Percentiles rank a stretch among this genome's conserved stretches.
phyloP scores from a whole-genome alignment of 2,113 vertebrate species.

The Gambusia affinis region DNA sequence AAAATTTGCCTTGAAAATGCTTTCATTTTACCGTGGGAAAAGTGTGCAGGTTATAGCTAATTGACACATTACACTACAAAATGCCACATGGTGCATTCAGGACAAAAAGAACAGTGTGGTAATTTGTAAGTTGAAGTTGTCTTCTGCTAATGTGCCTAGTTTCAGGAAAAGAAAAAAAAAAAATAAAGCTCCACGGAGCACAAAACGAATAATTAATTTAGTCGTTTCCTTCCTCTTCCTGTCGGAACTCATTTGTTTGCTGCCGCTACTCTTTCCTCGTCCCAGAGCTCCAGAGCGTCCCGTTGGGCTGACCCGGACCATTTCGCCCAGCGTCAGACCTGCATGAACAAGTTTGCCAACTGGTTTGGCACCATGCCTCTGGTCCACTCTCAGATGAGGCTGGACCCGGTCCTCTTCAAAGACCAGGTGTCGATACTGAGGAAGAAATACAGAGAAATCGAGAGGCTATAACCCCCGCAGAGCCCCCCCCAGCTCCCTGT shows the following conservation, averaged over 20 bases:
- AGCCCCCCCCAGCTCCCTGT: slow-evolving; percentile 39
- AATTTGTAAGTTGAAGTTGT: slow-evolving; percentile 25
- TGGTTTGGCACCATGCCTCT: slow-evolving; percentile 99
- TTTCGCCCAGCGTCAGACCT: slow-evolving; percentile 98
- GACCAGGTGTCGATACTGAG: slow-evolving; percentile 98
- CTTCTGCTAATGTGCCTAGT: slow-evolving; percentile 11
- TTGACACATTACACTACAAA: slow-evolving; percentile 6
- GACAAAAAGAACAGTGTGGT: slow-evolving; percentile 3
- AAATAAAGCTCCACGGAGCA: slow-evolving; percentile 47
- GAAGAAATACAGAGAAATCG: slow-evolving; percentile 98
- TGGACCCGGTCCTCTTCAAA: slow-evolving; percentile 98
- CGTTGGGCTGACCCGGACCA: slow-evolving; percentile 99
- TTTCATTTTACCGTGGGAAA: too few species aligned
- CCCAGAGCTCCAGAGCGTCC: slow-evolving; percentile 91
- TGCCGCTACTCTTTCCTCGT: background rate
- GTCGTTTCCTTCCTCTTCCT: background rate
- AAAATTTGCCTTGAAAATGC: too few species aligned
- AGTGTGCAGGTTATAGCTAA: slow-evolving; percentile 10
- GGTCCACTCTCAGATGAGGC: slow-evolving; percentile 97
- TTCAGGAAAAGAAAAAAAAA: slow-evolving; percentile 5
- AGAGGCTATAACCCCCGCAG: slow-evolving; percentile 88
- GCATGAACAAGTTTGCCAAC: slow-evolving; percentile 99
- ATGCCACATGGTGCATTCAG: background rate
- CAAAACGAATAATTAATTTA: slow-evolving; percentile 45
- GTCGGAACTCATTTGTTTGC: background rate